Evolutionary conservation across 2,797 vertebrate genomes (phyloP).

Genomic region (Harpagifer antarcticus): DNA sequence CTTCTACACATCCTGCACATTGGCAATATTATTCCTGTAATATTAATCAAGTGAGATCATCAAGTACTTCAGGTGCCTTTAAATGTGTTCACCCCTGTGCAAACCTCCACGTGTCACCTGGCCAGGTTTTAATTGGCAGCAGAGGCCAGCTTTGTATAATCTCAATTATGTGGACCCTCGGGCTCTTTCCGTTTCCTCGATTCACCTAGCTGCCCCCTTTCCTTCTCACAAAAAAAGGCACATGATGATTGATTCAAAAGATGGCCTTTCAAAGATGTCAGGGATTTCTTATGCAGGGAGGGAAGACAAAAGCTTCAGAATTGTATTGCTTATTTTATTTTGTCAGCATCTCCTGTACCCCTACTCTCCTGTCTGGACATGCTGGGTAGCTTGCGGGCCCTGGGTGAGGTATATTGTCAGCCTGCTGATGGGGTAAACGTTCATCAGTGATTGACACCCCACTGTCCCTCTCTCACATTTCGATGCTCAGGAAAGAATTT

Average conservation of each 20-base stretch:
- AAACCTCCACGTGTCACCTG: not conserved
- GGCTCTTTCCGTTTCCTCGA: conserved; percentile 1
- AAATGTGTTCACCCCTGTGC: not conserved
- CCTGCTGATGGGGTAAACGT: conserved; percentile 21
- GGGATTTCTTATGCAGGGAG: not conserved
- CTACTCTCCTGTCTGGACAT: conserved; percentile 28
- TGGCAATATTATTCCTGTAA: not conserved
- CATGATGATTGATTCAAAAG: not conserved
- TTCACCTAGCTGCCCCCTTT: not conserved
- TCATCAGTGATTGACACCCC: conserved; percentile 32
- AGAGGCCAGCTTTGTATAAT: conserved; percentile 5
- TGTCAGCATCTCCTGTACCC: conserved; percentile 3
- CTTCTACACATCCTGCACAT: not conserved
- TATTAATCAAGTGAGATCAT: not conserved
- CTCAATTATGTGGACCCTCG: not conserved
- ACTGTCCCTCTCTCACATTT: conserved; percentile 8
- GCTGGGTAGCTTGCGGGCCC: conserved; percentile 9
- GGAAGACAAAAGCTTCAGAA: too few relatives aligned
- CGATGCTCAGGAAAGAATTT: not conserved
- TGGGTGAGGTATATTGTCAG: conserved; percentile 7
- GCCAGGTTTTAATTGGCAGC: not conserved
- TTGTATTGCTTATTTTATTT: too few relatives aligned
- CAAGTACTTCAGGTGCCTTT: not conserved
- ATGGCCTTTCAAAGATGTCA: not conserved
- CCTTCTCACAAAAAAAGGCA: not conserved